These are phyloP conservation scores for Notechis scutatus DNA, from an alignment of 2,113 vertebrate species.

Conservation along the genomic window DNA sequence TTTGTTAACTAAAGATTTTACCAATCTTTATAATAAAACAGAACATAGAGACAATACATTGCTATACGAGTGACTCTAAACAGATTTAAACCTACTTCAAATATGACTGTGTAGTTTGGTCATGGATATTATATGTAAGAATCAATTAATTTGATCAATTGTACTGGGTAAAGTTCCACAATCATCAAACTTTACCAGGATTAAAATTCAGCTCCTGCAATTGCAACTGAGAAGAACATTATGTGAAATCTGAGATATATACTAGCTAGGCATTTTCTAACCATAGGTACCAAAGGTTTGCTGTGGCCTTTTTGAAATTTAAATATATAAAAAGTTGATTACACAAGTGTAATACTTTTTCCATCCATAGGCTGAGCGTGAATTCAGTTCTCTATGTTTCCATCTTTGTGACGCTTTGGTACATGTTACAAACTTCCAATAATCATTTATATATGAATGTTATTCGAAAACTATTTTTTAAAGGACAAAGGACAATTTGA, in stretches of 20 bases:
- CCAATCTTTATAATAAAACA: background rate
- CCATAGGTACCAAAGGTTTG: background rate
- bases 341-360: background rate
- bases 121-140: background rate
- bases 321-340: background rate
- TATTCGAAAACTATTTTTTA: background rate
- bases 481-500: background rate
- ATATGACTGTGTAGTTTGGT: background rate
- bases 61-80: background rate
- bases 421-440: background rate
- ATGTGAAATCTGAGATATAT: background rate
- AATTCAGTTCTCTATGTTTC: background rate
- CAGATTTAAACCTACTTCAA: background rate
- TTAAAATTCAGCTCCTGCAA: background rate
- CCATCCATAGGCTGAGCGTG: background rate
- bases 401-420: background rate
- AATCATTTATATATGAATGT: background rate
- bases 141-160: background rate
- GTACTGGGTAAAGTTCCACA: background rate
- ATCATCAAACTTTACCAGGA: background rate
- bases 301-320: background rate
- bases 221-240: background rate
- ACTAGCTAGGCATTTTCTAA: background rate
- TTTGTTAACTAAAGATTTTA: background rate
- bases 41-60: background rate